phyloP scores from a whole-genome alignment of 1,140 invertebrate species.

The Trypoxylus dichotomus region DNA sequence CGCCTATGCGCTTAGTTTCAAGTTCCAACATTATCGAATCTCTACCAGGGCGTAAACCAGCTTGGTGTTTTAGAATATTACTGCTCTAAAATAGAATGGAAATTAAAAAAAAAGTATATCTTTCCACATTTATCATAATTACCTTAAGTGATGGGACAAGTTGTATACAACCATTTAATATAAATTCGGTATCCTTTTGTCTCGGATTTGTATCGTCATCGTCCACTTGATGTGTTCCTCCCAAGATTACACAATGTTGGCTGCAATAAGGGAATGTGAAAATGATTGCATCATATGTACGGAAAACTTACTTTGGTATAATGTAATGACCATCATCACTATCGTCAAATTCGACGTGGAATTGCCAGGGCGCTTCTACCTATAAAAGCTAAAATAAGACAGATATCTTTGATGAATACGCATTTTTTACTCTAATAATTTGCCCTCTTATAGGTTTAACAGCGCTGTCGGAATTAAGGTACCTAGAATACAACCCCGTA shows the following conservation, averaged over 20 bases:
- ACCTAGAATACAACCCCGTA: conserved; percentile 64
- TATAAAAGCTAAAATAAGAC: conserved; percentile 37
- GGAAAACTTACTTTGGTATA: conserved; percentile 69
- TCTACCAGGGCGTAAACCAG: conserved; percentile 74
- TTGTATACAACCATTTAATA: conserved; percentile 63
- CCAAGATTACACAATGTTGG: conserved; percentile 67
- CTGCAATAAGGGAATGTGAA: conserved; percentile 50
- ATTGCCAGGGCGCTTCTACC: conserved; percentile 68
- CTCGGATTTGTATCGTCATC: conserved; percentile 63
- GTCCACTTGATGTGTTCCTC: conserved; percentile 71
- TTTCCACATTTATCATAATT: conserved; percentile 26
- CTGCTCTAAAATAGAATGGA: conserved; percentile 5
- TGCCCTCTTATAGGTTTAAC: conserved; percentile 71
- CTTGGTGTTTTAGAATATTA: conserved; percentile 64
- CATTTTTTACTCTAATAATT: conserved; percentile 60
- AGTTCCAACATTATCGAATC: conserved; percentile 65
- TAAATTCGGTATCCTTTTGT: conserved; percentile 62
- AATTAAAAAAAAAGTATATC: not conserved
- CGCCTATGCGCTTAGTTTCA: conserved; percentile 50
- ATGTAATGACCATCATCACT: conserved; percentile 67
- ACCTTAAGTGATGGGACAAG: conserved; percentile 67
- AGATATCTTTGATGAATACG: not conserved
- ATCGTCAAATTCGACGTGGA: conserved; percentile 59
- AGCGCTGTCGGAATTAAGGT: conserved; percentile 60
- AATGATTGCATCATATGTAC: not conserved